These are phyloP conservation scores for Ganaspis sp. DNA, from an alignment of 1,140 invertebrate genomes.

Conservation along the genomic window DNA sequence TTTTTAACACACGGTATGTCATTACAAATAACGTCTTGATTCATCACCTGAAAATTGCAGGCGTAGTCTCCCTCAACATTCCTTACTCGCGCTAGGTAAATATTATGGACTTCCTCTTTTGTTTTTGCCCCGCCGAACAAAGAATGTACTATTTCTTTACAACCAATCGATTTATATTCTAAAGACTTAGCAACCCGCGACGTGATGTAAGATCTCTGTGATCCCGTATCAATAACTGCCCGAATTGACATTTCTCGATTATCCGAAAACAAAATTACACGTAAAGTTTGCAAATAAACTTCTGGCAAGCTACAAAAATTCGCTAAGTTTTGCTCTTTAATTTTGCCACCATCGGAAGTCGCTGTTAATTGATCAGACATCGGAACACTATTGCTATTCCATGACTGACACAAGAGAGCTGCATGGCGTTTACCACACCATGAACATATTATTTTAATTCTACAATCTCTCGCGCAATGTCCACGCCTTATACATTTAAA, in stretches of 20 bases:
- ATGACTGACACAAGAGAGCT: background rate
- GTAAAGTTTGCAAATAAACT: slow-evolving; percentile 42
- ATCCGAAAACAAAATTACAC: slow-evolving; percentile 1
- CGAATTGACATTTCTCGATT: slow-evolving; percentile 29
- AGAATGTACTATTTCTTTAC: slow-evolving; percentile 34
- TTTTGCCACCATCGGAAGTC: background rate
- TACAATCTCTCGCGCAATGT: background rate
- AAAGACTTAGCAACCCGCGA: background rate
- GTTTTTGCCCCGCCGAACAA: slow-evolving; percentile 30
- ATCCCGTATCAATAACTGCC: slow-evolving; percentile 43
- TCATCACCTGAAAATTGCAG: slow-evolving; percentile 36
- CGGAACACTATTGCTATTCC: background rate
- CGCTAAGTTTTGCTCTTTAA: background rate
- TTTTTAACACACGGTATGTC: slow-evolving; percentile 28
- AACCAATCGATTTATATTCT: slow-evolving; percentile 23
- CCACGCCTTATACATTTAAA: slow-evolving; percentile 30
- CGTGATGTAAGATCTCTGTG: slow-evolving; percentile 43
- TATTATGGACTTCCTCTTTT: slow-evolving; percentile 10
- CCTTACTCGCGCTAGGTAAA: slow-evolving; percentile 25
- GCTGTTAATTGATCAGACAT: background rate
- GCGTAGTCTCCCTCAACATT: slow-evolving; percentile 28
- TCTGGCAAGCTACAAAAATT: slow-evolving; percentile 15
- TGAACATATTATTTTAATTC: background rate
- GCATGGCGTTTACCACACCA: background rate
- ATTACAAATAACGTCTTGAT: slow-evolving; percentile 35